Percentiles rank a stretch among this genome's conserved stretches.
Evolutionary conservation across 2,113 vertebrate genomes (phyloP).

Genomic region (Poecilia latipinna): DNA sequence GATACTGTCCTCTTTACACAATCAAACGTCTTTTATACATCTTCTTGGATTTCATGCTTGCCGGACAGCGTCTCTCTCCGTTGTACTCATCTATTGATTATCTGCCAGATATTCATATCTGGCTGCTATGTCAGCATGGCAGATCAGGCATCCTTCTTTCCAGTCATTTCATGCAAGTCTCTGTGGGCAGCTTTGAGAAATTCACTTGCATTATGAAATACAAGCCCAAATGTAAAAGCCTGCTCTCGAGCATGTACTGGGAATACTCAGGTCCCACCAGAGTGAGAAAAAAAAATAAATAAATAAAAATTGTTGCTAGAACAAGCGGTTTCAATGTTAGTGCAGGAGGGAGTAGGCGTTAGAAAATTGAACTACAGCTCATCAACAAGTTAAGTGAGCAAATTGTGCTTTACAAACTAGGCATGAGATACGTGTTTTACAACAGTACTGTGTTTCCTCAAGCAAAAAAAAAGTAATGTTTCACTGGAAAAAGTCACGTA

Average conservation of each 20-base stretch:
- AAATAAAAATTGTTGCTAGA: not conserved
- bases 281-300: not conserved
- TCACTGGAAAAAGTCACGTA: too few species aligned
- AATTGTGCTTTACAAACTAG: not conserved
- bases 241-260: not conserved
- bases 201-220: not conserved
- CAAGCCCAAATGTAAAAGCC: not conserved
- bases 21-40: constrained; percentile 23
- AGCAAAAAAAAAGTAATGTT: too few species aligned
- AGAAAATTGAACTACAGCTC: not conserved
- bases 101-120: constrained; percentile 8
- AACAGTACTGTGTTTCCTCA: too few species aligned
- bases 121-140: not conserved
- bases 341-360: not conserved
- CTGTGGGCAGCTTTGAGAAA: not conserved
- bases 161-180: constrained; percentile 1
- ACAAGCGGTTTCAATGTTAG: not conserved
- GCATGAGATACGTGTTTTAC: too few species aligned
- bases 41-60: not conserved
- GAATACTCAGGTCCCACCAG: not conserved
- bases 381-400: not conserved
- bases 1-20: constrained; percentile 47
- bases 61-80: not conserved
- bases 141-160: not conserved
- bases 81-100: constrained; percentile 12